Conservation (phyloP, 2,888 invertebrate species). For the Tinea trinotella region DNA sequence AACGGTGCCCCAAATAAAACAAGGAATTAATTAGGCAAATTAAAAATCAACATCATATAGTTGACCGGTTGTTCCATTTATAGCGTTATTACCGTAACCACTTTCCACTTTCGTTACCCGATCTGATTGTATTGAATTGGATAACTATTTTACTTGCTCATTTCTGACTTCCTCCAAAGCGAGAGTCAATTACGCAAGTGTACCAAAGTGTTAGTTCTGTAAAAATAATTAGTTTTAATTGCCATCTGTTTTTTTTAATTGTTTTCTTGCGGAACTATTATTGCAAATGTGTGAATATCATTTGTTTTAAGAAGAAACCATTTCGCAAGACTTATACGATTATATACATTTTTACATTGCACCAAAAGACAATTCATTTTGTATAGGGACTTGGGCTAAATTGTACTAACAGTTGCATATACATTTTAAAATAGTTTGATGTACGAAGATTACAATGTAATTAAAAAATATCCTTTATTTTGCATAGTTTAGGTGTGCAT, state of each 20-base stretch:
- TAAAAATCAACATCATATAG: not conserved
- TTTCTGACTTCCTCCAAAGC: not conserved
- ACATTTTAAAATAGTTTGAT: too few relatives aligned
- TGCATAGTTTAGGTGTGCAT: too few relatives aligned
- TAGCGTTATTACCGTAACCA: slow-evolving; percentile 45
- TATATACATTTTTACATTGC: too few relatives aligned
- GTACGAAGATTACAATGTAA: too few relatives aligned
- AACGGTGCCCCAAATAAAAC: not conserved
- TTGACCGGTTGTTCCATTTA: not conserved
- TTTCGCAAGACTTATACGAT: too few relatives aligned
- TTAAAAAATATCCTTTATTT: too few relatives aligned
- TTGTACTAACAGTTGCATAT: too few relatives aligned
- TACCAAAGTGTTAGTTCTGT: slow-evolving; percentile 14
- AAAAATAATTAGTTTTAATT: slow-evolving; percentile 37
- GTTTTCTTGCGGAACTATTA: slow-evolving; percentile 25
- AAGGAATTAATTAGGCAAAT: not conserved
- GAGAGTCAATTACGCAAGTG: slow-evolving; percentile 11
- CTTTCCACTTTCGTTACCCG: slow-evolving; percentile 64
- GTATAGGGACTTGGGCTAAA: too few relatives aligned
- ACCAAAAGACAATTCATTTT: too few relatives aligned
- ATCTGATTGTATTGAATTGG: slow-evolving; percentile 65
- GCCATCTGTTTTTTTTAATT: slow-evolving; percentile 46
- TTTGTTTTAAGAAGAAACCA: too few relatives aligned
- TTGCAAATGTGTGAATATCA: slow-evolving; percentile 4
- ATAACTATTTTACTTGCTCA: slow-evolving; percentile 53